Evolutionary conservation across 2,113 vertebrate genomes (phyloP).

Genomic region (Hiodon alosoides): DNA sequence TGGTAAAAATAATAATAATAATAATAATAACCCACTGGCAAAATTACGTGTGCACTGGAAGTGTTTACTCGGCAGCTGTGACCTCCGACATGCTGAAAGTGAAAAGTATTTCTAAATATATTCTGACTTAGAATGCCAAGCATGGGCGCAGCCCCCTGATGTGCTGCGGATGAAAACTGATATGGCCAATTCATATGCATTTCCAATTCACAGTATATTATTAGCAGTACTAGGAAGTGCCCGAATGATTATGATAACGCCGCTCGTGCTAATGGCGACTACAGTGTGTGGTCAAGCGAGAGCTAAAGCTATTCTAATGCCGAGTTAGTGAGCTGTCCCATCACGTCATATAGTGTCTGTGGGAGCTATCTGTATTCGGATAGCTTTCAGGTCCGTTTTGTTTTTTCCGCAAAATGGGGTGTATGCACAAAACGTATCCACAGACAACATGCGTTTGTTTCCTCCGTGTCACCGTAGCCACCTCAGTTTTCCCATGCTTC

Average conservation of each 20-base stretch:
- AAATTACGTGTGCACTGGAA: neutral
- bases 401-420: too few species aligned
- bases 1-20: neutral
- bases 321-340: too few species aligned
- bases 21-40: neutral
- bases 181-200: slow-evolving; percentile 13
- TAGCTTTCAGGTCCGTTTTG: too few species aligned
- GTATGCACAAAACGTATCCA: too few species aligned
- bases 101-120: slow-evolving; percentile 41
- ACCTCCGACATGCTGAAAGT: slow-evolving; percentile 28
- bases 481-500: too few species aligned
- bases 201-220: slow-evolving; percentile 21
- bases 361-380: too few species aligned
- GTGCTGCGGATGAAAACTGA: slow-evolving; percentile 20
- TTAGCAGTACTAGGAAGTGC: slow-evolving; percentile 13
- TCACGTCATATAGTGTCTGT: too few species aligned
- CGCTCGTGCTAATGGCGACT: too few species aligned
- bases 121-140: slow-evolving; percentile 18
- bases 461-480: too few species aligned
- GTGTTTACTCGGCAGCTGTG: slow-evolving; percentile 15
- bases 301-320: too few species aligned
- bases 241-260: neutral
- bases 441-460: too few species aligned
- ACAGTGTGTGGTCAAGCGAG: too few species aligned
- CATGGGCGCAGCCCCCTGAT: slow-evolving; percentile 22